These are phyloP conservation scores for Drosophila athabasca DNA, from an alignment of 1,140 invertebrate genomes.

Conservation along the genomic window DNA sequence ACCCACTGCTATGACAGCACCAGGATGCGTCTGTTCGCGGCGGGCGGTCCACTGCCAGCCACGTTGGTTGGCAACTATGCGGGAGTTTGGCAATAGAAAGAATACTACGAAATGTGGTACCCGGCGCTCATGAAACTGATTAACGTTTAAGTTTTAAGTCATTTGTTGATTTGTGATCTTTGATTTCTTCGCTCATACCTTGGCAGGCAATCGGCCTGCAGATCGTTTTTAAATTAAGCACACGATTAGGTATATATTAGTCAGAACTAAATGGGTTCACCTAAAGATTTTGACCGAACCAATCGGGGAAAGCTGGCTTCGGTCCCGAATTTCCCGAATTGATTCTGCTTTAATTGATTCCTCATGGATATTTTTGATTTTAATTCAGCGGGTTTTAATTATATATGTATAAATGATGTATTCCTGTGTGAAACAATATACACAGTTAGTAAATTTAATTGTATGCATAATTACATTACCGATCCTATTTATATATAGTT, in stretches of 20 bases:
- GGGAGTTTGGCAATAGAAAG: slow-evolving; percentile 86
- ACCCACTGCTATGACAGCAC: slow-evolving; percentile 97
- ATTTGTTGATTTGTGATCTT: slow-evolving; percentile 38
- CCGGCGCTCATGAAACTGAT: slow-evolving; percentile 55
- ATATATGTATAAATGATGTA: slow-evolving; percentile 44
- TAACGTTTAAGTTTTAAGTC: slow-evolving; percentile 43
- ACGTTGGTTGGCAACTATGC: slow-evolving; percentile 94
- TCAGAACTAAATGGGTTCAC: too few relatives aligned
- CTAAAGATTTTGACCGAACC: too few relatives aligned
- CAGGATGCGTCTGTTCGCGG: slow-evolving; percentile 95
- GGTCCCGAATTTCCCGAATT: slow-evolving; percentile 29
- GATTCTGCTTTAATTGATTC: slow-evolving; percentile 19
- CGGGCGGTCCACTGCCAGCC: slow-evolving; percentile 95
- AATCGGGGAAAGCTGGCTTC: background rate
- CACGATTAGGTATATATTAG: too few relatives aligned
- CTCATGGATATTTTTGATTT: slow-evolving; percentile 27
- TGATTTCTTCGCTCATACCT: slow-evolving; percentile 9
- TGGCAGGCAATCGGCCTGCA: too few relatives aligned
- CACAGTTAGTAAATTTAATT: slow-evolving; percentile 48
- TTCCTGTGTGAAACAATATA: slow-evolving; percentile 47
- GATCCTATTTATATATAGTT: slow-evolving; percentile 70
- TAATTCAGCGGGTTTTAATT: slow-evolving; percentile 38
- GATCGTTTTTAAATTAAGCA: too few relatives aligned
- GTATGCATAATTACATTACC: slow-evolving; percentile 65
- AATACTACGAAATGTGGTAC: background rate